Conservation (phyloP, 23 tunicate species). For the Oikopleura dioica region DNA sequence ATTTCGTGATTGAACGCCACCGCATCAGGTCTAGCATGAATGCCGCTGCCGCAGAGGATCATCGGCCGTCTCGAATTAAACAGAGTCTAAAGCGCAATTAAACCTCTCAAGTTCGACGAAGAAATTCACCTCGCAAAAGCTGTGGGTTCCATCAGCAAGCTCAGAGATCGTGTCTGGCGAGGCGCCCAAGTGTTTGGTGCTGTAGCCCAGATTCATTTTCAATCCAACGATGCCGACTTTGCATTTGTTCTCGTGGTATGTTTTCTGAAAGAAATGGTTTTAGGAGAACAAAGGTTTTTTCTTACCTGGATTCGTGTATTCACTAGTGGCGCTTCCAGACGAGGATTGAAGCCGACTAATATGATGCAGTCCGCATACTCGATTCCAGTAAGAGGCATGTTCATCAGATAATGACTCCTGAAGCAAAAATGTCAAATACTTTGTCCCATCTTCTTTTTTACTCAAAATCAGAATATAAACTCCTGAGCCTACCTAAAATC, state of each 20-base stretch:
- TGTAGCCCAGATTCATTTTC: not conserved
- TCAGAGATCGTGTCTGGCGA: not conserved
- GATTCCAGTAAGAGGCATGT: not conserved
- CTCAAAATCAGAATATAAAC: not conserved
- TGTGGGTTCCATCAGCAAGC: constrained; percentile 38
- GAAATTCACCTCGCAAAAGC: constrained; percentile 26
- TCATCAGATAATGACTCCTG: not conserved
- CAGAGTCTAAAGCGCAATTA: constrained; percentile 16
- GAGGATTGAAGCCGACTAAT: not conserved
- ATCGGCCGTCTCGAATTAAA: constrained; percentile 41
- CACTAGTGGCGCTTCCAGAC: not conserved
- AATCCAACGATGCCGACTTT: not conserved
- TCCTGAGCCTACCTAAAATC: not conserved
- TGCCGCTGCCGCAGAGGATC: constrained; percentile 51
- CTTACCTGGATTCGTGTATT: not conserved
- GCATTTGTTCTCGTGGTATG: not conserved
- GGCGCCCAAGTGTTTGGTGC: not conserved
- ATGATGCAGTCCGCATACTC: not conserved
- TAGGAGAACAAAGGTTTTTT: no score
- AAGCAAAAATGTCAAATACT: not conserved
- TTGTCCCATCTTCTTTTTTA: not conserved
- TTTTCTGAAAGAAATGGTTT: no score
- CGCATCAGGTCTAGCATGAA: constrained; percentile 38
- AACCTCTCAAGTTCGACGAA: no score
- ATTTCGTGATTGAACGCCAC: constrained; percentile 6